Base-by-base conservation (phyloP, 2,797 vertebrate genomes). In the Semaprochilodus insignis region DNA sequence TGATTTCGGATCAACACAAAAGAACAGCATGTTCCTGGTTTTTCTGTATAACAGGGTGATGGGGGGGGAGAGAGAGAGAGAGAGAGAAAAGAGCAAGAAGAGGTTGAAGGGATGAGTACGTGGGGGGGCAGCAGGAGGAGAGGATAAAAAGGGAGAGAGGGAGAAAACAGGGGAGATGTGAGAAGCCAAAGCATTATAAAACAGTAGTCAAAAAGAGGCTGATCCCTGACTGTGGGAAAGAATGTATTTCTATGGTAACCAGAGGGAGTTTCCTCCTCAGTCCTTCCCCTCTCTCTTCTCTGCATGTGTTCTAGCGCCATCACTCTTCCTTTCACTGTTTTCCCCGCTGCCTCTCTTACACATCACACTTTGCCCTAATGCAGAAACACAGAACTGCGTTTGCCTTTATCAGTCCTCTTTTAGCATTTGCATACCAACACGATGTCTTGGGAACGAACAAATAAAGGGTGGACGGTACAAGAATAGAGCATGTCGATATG, bases 171-270 rank as follows among this genome's bases (percentile, higher is more conserved):
- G 21, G 15, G 34, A 67, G 59, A 73, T 51, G 44, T 36, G 23
- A 77, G 70, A 57, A 48, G 21, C 55, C n/a, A 40, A 83, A 80
- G 59, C 60, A 31, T 79, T 40, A 71, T 77, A 55, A 78, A 25
- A 48, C 44, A 79, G 79, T 40, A 70, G 82, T 83, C 59, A 31
- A 75, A 81, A 70, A 66, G 52, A 81, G 70, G 82, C 83, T 57
- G 78, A 77, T 69, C 63, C 63, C 75, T 60, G 71, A 79, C 72
- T 73, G 82, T 72, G 59, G 55, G 62, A 54, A 74, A 62, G 74
- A 87, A 80, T 76, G 52, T 67, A 89, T 91, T 88, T 84, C 88
- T 87, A 90, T 90, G 88, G 88, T 78, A 88, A 89, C 87, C 75
- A 75, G 77, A 57, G 70, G 48, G 81, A 83, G 78, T 81, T 82